Evolutionary conservation across 1,140 invertebrate genomes (phyloP), one percentile per base, ranked within the genome.

Genomic region (Tetraneura akinire): DNA sequence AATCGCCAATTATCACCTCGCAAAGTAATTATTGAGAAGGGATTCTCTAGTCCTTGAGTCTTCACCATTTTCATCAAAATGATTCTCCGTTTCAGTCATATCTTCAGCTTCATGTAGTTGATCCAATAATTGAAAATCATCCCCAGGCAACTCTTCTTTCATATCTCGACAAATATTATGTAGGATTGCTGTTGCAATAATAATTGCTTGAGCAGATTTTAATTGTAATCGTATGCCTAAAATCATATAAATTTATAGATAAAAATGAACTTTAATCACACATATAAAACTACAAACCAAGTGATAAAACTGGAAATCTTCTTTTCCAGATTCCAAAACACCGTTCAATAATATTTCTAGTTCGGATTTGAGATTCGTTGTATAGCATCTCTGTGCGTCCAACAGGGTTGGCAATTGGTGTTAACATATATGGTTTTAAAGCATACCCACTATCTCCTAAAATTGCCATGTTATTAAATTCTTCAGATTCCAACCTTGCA

Each of bases 361-460:
- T 55, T 21, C 51, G 18, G 1, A 55, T 55, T 55, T 55, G 18
- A 6, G n/a, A 55, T 21, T n/a, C n/a, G 51, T 55, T 55, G 10
- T 55, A 55, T 51, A 51, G 49, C 49, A 51, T 51, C 49, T 55
- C 51, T 55, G n/a, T 55, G 5, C 51, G 51, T 55, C 51, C 51
- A 55, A 55, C 6, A n/a, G n/a, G 51, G n/a, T 55, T 55, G n/a
- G n/a, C n/a, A n/a, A n/a, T n/a, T n/a, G n/a, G n/a, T n/a, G n/a
- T n/a, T n/a, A n/a, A n/a, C n/a, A n/a, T n/a, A n/a, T n/a, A n/a
- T n/a, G n/a, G n/a, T n/a, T n/a, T n/a, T n/a, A n/a, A n/a, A n/a
- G n/a, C n/a, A n/a, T n/a, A n/a, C n/a, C n/a, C 82, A 45, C 45
- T 29, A 70, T 84, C 83, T 21, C 81, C 83, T 10, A 84, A n/a